A percentile compares a stretch with the other conserved stretches of the same genome.
These are phyloP conservation scores for Dendrocopos noguchii DNA, from an alignment of 2,113 vertebrate genomes.

Conservation along the genomic window DNA sequence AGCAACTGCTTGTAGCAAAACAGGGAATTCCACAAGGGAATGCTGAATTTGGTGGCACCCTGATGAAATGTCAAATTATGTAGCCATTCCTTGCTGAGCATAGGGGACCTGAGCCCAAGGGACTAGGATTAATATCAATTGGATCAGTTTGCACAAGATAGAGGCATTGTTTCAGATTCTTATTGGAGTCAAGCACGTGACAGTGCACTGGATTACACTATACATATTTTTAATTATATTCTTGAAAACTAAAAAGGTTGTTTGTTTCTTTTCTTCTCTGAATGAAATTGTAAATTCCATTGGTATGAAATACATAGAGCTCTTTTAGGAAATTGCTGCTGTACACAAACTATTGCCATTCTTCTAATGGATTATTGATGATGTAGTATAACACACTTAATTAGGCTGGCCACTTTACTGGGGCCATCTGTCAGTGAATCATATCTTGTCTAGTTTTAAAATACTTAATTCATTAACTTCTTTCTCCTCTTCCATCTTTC, in stretches of 20 bases:
- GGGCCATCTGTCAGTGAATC: conserved; percentile 20
- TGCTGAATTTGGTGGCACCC: conserved; percentile 55
- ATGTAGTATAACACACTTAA: conserved; percentile 1
- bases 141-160: not conserved
- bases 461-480: not conserved
- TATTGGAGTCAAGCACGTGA: not conserved
- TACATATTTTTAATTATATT: conserved; percentile 1
- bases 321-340: not conserved
- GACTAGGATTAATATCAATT: not conserved
- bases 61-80: not conserved
- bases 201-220: not conserved
- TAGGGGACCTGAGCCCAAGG: not conserved
- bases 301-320: not conserved
- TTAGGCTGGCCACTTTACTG: conserved; percentile 23
- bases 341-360: not conserved
- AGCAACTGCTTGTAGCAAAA: conserved; percentile 29
- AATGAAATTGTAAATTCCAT: conserved; percentile 16
- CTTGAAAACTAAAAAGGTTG: not conserved
- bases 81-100: not conserved
- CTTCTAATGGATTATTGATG: conserved; percentile 36
- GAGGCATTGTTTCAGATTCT: conserved; percentile 9
- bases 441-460: conserved; percentile 1
- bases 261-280: conserved; percentile 20
- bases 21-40: conserved; percentile 39
- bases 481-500: not conserved